Percentiles rank a stretch among this genome's conserved stretches.
phyloP scores from a whole-genome alignment of 2,888 invertebrate species.

The Cerceris rybyensis region DNA sequence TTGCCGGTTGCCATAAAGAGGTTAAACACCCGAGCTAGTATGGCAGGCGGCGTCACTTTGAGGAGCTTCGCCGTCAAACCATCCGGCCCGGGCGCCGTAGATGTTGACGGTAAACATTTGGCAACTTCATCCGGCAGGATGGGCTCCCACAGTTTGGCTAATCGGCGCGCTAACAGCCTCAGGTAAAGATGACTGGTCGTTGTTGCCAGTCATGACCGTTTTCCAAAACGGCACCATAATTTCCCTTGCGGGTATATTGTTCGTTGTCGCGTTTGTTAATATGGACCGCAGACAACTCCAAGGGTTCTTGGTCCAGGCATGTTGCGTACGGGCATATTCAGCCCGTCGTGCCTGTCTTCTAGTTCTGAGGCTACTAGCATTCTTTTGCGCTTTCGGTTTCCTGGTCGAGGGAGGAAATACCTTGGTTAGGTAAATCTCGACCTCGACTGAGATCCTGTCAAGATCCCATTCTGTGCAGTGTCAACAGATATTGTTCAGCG shows the following conservation, averaged over 20 bases:
- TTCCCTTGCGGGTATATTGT: background rate
- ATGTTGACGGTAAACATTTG: background rate
- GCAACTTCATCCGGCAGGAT: background rate
- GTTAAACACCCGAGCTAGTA: conserved; percentile 50
- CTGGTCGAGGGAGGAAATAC: background rate
- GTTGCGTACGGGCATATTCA: conserved; percentile 41
- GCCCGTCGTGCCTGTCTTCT: conserved; percentile 21
- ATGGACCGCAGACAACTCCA: conserved; percentile 38
- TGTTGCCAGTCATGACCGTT: conserved; percentile 12
- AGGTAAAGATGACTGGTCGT: conserved; percentile 11
- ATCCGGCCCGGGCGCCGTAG: conserved; percentile 56
- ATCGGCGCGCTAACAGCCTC: background rate
- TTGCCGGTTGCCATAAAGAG: conserved; percentile 43
- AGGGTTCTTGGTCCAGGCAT: conserved; percentile 41
- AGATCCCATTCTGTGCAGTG: no score
- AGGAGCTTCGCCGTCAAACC: conserved; percentile 38
- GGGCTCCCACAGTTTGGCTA: conserved; percentile 6
- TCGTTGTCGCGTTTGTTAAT: conserved; percentile 10
- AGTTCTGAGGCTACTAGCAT: background rate
- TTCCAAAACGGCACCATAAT: conserved; percentile 46
- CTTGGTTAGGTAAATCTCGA: no score
- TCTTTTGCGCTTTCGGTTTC: background rate
- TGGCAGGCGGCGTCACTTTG: conserved; percentile 19
- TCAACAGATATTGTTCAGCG: no score
- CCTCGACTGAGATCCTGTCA: no score